Evolutionary conservation across 37 sponge, comb jelly and placozoan genomes (phyloP).

Genomic region (Cladorhizidae sp.): DNA sequence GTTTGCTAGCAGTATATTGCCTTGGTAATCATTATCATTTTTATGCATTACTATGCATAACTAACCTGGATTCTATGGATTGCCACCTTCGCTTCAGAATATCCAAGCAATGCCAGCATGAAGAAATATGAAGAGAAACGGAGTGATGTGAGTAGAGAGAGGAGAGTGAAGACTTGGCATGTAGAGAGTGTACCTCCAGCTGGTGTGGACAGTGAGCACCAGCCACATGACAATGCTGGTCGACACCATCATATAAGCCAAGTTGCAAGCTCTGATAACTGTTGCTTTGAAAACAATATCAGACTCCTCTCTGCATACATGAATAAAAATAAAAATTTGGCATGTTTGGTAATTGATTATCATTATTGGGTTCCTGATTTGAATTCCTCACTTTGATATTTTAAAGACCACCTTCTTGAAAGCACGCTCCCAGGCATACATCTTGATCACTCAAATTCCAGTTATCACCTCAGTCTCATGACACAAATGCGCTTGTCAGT

Average conservation of each 20-base stretch:
- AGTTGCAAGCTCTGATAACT: conserved; percentile 38
- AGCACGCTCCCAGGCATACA: conserved; percentile 92
- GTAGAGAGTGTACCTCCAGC: conserved; percentile 51
- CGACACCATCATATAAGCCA: conserved; percentile 35
- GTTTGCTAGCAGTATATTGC: too few species aligned
- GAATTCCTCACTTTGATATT: conserved; percentile 61
- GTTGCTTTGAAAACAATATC: conserved; percentile 10
- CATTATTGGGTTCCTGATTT: background rate
- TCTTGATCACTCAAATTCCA: conserved; percentile 88
- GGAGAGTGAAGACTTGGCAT: conserved; percentile 53
- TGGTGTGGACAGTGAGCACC: conserved; percentile 43
- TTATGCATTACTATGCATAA: too few species aligned
- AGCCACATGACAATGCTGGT: conserved; percentile 41
- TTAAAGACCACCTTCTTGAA: conserved; percentile 41
- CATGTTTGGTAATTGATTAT: background rate
- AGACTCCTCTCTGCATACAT: conserved; percentile 47
- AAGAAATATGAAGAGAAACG: conserved; percentile 42
- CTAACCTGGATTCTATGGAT: conserved; percentile 65
- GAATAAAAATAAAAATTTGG: too few species aligned
- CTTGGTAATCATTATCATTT: too few species aligned
- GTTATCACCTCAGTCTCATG: conserved; percentile 88
- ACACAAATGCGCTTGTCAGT: conserved; percentile 74
- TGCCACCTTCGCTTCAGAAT: conserved; percentile 65
- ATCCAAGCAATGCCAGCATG: conserved; percentile 20
- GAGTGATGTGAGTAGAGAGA: conserved; percentile 41